These are phyloP conservation scores for Polymixis lichenea DNA, from an alignment of 2,888 invertebrate genomes.

Conservation along the genomic window DNA sequence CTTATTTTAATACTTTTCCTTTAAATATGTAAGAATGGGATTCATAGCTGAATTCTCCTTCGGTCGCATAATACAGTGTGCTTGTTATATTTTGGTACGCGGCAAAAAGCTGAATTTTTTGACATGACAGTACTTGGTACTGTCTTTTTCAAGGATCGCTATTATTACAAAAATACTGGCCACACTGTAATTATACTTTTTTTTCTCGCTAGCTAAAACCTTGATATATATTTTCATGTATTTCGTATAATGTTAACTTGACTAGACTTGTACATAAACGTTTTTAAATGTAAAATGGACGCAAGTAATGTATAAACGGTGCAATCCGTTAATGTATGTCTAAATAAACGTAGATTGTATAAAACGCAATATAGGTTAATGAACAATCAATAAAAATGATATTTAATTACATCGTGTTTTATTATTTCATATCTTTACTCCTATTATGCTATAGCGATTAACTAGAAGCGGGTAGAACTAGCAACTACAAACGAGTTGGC, in stretches of 20 bases:
- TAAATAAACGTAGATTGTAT: conserved; percentile 52
- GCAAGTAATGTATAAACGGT: conserved; percentile 27
- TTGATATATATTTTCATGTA: conserved; percentile 37
- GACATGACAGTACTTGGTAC: background rate
- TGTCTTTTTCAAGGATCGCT: background rate
- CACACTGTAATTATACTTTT: background rate
- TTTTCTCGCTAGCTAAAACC: conserved; percentile 2
- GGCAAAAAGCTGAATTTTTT: background rate
- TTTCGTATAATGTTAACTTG: conserved; percentile 5
- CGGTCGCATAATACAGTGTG: background rate
- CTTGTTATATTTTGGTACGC: background rate
- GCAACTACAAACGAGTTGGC: background rate
- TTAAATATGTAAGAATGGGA: background rate
- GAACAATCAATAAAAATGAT: conserved; percentile 61
- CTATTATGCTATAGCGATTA: background rate
- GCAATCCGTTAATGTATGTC: conserved; percentile 18
- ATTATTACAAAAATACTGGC: conserved; percentile 8
- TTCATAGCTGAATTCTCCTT: background rate
- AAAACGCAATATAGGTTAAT: conserved; percentile 65
- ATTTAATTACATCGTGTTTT: conserved; percentile 56
- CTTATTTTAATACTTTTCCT: background rate
- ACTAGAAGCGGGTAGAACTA: background rate
- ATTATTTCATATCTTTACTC: background rate
- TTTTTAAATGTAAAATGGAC: conserved; percentile 15
- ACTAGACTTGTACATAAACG: conserved; percentile 41